Percentiles rank a stretch among this genome's conserved stretches.
Evolutionary conservation across 2,113 vertebrate species (phyloP).

Genomic region (Hyperopisus bebe): DNA sequence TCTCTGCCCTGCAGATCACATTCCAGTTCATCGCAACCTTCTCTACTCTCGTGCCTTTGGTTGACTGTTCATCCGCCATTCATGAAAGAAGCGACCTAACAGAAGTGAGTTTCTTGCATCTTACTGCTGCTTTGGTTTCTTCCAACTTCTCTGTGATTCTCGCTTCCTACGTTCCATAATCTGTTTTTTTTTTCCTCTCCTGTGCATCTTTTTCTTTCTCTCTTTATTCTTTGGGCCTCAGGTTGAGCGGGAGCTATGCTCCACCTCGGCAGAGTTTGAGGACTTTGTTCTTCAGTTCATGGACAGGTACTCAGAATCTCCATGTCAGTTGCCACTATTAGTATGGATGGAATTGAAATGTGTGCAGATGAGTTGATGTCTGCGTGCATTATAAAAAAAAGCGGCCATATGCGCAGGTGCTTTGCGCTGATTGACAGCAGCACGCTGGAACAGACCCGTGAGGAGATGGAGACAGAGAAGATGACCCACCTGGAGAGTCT

Average conservation of each 20-base stretch:
- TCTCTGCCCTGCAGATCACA: constrained; percentile 73
- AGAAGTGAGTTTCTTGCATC: constrained; percentile 63
- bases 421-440: constrained; percentile 98
- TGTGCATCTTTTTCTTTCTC: neutral
- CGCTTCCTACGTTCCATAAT: neutral
- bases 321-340: constrained; percentile 16
- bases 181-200: neutral
- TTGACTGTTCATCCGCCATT: constrained; percentile 89
- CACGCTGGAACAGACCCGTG: constrained; percentile 90
- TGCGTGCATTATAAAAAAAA: constrained; percentile 6
- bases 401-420: constrained; percentile 65
- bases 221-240: constrained; percentile 38
- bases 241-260: constrained; percentile 94
- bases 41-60: constrained; percentile 99
- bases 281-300: constrained; percentile 98
- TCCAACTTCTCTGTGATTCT: neutral
- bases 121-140: neutral
- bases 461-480: constrained; percentile 96
- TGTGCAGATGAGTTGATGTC: neutral
- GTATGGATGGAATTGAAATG: constrained; percentile 24
- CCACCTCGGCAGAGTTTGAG: constrained; percentile 94
- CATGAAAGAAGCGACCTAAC: constrained; percentile 87
- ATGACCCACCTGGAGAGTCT: constrained; percentile 97
- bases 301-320: constrained; percentile 74
- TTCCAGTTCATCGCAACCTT: constrained; percentile 99